Conservation (phyloP, 2,113 vertebrate species). For the Scatophagus argus region DNA sequence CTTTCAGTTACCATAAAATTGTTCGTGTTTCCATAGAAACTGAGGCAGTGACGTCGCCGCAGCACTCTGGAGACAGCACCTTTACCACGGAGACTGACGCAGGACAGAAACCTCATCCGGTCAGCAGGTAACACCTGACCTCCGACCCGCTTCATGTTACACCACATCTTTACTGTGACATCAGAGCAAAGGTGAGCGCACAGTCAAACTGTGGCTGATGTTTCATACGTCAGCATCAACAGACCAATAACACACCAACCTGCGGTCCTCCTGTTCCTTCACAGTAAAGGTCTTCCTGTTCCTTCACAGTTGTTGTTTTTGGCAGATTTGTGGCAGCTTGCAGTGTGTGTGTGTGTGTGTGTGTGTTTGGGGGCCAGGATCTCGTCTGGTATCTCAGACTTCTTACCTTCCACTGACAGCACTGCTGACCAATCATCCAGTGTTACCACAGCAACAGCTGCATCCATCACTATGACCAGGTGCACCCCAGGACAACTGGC, state of each 20-base stretch:
- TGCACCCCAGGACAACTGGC: conserved; percentile 45
- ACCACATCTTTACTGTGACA: no score
- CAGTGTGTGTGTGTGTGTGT: conserved; percentile 8
- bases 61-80: background rate
- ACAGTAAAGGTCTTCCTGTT: background rate
- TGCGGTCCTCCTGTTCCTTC: no score
- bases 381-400: conserved; percentile 37
- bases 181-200: no score
- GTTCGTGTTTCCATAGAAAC: conserved; percentile 41
- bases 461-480: conserved; percentile 39
- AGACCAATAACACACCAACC: no score
- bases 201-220: no score
- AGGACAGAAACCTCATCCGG: background rate
- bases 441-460: conserved; percentile 24
- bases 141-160: background rate
- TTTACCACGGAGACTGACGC: conserved; percentile 38
- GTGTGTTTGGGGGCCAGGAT: conserved; percentile 41
- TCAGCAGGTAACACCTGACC: conserved; percentile 48
- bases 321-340: no score
- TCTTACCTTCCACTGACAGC: background rate
- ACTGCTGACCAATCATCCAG: background rate
- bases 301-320: no score
- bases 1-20: background rate
- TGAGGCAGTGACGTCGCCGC: background rate
- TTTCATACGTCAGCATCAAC: no score